phyloP scores from a whole-genome alignment of 2,113 vertebrate species.

The Gadus macrocephalus region DNA sequence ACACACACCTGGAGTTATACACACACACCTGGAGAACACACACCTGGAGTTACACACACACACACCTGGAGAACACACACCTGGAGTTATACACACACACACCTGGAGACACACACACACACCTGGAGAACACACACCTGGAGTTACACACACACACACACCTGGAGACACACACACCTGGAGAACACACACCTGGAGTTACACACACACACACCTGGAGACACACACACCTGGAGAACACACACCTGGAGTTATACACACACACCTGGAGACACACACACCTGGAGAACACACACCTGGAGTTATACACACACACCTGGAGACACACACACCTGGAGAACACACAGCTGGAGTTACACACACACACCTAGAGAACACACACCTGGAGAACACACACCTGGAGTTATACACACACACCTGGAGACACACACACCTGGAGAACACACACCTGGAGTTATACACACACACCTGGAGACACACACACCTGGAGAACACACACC shows the following conservation, averaged over 20 bases:
- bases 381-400: neutral
- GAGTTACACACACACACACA: neutral
- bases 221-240: neutral
- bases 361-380: neutral
- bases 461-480: too few species aligned
- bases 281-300: conserved; percentile 45
- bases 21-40: neutral
- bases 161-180: neutral
- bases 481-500: conserved; percentile 41
- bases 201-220: neutral
- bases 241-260: too few species aligned
- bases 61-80: neutral
- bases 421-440: too few species aligned
- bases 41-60: neutral
- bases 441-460: too few species aligned
- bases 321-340: neutral
- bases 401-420: too few species aligned
- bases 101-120: neutral
- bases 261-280: too few species aligned
- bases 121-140: conserved; percentile 53
- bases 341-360: neutral
- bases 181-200: too few species aligned
- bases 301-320: neutral
- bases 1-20: too few species aligned
- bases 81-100: neutral